Percentiles rank a stretch among this genome's conserved stretches.
Evolutionary conservation across 2,888 invertebrate species (phyloP).

Genomic region (Phorcus lineatus): DNA sequence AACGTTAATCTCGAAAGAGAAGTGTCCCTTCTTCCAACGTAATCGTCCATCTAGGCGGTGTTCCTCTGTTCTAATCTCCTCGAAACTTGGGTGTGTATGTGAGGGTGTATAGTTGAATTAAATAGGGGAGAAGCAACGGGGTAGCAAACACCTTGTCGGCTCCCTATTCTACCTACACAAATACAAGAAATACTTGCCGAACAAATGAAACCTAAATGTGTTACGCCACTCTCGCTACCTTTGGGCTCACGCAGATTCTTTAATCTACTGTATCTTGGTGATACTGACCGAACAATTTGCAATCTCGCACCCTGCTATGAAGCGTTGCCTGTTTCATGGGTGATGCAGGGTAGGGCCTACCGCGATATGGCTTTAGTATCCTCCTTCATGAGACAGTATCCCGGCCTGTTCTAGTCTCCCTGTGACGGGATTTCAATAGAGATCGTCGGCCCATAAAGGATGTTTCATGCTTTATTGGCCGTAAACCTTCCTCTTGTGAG

Average conservation of each 20-base stretch:
- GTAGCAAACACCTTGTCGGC: not conserved
- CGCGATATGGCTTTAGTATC: slow-evolving; percentile 22
- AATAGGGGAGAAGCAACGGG: not conserved
- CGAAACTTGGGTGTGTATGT: not conserved
- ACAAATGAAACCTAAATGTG: slow-evolving; percentile 8
- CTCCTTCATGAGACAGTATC: slow-evolving; percentile 11
- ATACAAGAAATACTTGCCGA: slow-evolving; percentile 10
- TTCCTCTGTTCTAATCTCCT: slow-evolving; percentile 8
- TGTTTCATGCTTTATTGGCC: slow-evolving; percentile 30
- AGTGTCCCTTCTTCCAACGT: not conserved
- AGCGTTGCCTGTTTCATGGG: slow-evolving; percentile 16
- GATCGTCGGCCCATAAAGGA: slow-evolving; percentile 25
- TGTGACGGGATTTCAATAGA: slow-evolving; percentile 9
- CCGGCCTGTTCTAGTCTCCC: not conserved
- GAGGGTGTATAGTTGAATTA: not conserved
- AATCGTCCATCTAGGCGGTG: not conserved
- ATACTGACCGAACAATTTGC: slow-evolving; percentile 16
- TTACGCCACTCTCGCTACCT: slow-evolving; percentile 6
- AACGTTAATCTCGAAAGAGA: not conserved
- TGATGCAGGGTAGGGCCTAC: not conserved
- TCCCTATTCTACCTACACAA: slow-evolving; percentile 3
- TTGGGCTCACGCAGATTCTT: slow-evolving; percentile 5
- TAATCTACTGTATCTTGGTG: slow-evolving; percentile 22
- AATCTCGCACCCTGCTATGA: slow-evolving; percentile 1
- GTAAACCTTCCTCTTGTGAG: slow-evolving; percentile 20